A percentile compares a stretch with the other conserved stretches of the same genome.
Evolutionary conservation across 2,113 vertebrate species (phyloP).

Genomic region (Campylorhamphus procurvoides): DNA sequence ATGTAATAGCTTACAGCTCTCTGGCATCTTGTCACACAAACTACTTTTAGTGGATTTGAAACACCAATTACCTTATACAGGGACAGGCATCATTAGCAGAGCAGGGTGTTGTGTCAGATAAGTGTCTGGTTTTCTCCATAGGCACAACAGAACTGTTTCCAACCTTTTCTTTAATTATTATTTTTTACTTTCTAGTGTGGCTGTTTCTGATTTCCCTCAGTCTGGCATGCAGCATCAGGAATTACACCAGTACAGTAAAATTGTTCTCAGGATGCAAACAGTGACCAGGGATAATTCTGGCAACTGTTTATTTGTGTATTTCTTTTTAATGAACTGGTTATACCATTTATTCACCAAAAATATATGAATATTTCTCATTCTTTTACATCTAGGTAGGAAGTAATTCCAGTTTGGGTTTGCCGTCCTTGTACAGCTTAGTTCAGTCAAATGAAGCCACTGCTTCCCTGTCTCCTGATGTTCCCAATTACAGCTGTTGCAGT

Average conservation of each 20-base stretch:
- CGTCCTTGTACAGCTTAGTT: not conserved
- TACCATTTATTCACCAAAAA: not conserved
- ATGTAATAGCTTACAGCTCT: not conserved
- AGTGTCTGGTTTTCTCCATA: not conserved
- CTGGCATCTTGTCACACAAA: not conserved
- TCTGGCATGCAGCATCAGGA: not conserved
- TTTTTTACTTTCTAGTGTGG: not conserved
- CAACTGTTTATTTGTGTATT: not conserved
- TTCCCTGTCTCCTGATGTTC: not conserved
- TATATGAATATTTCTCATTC: not conserved
- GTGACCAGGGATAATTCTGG: not conserved
- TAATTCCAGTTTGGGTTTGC: not conserved
- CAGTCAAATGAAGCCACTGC: not conserved
- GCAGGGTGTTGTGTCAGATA: rapidly evolving
- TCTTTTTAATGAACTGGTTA: not conserved
- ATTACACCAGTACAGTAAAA: not conserved
- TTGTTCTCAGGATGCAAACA: not conserved
- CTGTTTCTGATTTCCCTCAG: not conserved
- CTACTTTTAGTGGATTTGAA: not conserved
- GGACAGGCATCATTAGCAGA: not conserved
- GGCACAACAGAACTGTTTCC: not conserved
- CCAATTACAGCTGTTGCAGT: not conserved
- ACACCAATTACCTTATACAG: not conserved
- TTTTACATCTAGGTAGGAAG: not conserved
- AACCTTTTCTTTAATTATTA: not conserved